These are phyloP conservation scores for Alcis repandata DNA, from an alignment of 2,888 invertebrate species.

Conservation along the genomic window DNA sequence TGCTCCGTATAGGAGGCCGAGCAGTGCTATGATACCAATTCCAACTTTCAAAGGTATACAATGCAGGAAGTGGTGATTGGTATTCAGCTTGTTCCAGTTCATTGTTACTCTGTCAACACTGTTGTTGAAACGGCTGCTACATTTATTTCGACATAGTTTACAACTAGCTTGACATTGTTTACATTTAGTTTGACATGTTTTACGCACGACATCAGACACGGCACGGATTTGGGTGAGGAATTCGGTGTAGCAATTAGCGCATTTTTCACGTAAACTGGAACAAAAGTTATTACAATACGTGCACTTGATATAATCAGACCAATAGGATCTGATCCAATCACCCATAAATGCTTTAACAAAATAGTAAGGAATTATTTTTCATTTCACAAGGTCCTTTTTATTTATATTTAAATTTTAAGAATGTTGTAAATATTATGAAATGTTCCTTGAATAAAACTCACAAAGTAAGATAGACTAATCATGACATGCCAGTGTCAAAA, in stretches of 20 bases:
- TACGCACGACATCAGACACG: too few relatives aligned
- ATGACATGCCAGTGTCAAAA: too few relatives aligned
- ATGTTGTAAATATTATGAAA: too few relatives aligned
- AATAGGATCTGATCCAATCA: neutral
- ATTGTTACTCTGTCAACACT: neutral
- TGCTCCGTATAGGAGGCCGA: neutral
- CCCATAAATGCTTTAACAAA: neutral
- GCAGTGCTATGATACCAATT: neutral
- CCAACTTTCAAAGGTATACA: conserved; percentile 4
- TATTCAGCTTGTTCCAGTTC: neutral
- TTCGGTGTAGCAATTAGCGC: neutral
- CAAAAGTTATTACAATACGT: neutral
- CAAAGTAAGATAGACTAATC: too few relatives aligned
- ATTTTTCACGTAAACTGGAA: neutral
- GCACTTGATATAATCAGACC: neutral
- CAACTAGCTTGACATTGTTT: too few relatives aligned
- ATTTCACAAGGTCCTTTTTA: neutral
- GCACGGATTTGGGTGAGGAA: too few relatives aligned
- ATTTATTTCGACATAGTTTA: neutral
- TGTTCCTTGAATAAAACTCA: too few relatives aligned
- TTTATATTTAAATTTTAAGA: neutral
- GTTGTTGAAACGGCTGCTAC: neutral
- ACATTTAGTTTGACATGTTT: too few relatives aligned
- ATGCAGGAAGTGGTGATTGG: conserved; percentile 2
- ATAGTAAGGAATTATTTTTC: neutral